phyloP scores from a whole-genome alignment of 2,888 invertebrate species.

The Idaea straminata region DNA sequence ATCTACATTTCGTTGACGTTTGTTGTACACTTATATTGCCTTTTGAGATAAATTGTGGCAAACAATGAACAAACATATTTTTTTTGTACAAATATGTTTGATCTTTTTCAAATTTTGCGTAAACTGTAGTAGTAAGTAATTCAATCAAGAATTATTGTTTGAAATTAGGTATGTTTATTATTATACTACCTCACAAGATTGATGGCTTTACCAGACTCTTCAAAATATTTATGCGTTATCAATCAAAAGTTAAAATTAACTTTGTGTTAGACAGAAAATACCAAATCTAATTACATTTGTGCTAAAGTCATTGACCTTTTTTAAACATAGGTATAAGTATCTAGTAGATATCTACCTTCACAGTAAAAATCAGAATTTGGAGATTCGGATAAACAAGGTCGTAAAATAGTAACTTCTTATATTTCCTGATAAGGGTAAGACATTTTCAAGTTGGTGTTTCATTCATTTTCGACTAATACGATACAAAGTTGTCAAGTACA shows the following conservation, averaged over 20 bases:
- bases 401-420: constrained; percentile 52
- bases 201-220: no score
- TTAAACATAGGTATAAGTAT: constrained; percentile 22
- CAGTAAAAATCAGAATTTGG: constrained; percentile 23
- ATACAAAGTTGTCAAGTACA: neutral
- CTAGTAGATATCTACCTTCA: constrained; percentile 13
- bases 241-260: no score
- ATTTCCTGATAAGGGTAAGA: constrained; percentile 50
- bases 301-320: constrained; percentile 24
- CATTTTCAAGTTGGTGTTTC: constrained; percentile 37
- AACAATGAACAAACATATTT: neutral
- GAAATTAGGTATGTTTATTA: no score
- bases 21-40: constrained; percentile 9
- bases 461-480: constrained; percentile 16
- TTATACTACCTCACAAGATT: no score
- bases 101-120: neutral
- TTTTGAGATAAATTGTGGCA: constrained; percentile 17
- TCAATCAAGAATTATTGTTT: no score
- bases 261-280: neutral
- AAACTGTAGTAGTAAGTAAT: neutral
- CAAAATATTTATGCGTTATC: no score
- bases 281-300: constrained; percentile 4
- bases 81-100: neutral
- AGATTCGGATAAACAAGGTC: constrained; percentile 52
- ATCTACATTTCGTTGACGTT: constrained; percentile 27